A percentile compares a stretch with the other conserved stretches of the same genome.
phyloP scores from a whole-genome alignment of 2,888 invertebrate genomes.

The Drosophila merina region DNA sequence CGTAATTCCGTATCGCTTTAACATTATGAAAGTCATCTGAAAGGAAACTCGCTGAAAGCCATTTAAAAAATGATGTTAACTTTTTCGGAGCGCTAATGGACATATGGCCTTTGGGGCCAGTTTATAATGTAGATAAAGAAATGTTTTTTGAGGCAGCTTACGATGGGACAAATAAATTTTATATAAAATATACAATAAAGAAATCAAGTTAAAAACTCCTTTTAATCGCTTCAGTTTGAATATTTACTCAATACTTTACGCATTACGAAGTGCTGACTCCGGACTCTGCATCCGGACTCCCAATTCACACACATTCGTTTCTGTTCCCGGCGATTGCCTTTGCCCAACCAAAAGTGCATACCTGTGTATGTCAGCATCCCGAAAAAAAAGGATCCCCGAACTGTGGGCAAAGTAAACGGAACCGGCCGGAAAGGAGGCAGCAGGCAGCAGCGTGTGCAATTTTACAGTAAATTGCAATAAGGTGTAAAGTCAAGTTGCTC shows the following conservation, averaged over 20 bases:
- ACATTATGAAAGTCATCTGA: constrained; percentile 26
- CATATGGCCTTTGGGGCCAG: not conserved
- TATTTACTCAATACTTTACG: constrained; percentile 29
- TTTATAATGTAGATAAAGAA: not conserved
- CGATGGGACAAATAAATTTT: not conserved
- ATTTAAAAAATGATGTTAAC: constrained; percentile 18
- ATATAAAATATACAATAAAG: not conserved
- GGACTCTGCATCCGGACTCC: constrained; percentile 1
- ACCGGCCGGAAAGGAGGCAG: constrained; percentile 15
- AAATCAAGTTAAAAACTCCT: not conserved
- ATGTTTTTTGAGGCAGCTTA: not conserved
- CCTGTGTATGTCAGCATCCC: constrained; percentile 37
- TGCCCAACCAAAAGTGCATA: constrained; percentile 60
- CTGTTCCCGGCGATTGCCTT: constrained; percentile 12
- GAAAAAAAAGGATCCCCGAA: constrained; percentile 27
- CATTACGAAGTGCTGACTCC: constrained; percentile 29
- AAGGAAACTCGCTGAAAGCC: constrained; percentile 9
- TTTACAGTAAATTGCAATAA: constrained; percentile 73
- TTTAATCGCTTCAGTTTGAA: constrained; percentile 8
- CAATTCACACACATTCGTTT: not conserved
- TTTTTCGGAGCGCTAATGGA: constrained; percentile 14
- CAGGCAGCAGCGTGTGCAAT: constrained; percentile 56
- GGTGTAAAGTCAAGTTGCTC: constrained; percentile 71
- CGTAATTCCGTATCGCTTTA: constrained; percentile 42
- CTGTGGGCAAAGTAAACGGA: constrained; percentile 47